Conservation (phyloP, 2,888 invertebrate genomes). For the Leuctra nigra region DNA sequence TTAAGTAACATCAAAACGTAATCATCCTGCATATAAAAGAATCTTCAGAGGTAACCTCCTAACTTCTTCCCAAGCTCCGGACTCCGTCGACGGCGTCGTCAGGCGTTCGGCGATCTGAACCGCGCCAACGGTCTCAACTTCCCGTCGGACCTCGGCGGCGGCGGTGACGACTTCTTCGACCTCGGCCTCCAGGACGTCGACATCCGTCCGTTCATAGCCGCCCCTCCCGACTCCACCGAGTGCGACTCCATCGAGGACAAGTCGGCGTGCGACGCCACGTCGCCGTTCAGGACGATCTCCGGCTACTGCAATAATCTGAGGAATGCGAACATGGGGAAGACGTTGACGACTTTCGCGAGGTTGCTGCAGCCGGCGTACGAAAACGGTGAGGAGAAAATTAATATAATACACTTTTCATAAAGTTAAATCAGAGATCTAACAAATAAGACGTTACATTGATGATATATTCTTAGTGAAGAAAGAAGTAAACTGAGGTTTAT, state of each 20-base stretch:
- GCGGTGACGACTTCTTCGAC: conserved; percentile 58
- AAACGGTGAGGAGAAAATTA: conserved; percentile 65
- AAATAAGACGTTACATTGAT: no score
- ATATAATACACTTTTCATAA: no score
- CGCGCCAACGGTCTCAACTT: conserved; percentile 47
- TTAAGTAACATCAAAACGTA: no score
- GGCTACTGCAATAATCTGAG: conserved; percentile 85
- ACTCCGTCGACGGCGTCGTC: conserved; percentile 56
- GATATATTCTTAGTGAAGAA: no score
- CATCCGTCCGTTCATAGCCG: conserved; percentile 60
- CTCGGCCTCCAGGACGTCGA: conserved; percentile 68
- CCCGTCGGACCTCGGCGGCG: conserved; percentile 35
- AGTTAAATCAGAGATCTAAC: no score
- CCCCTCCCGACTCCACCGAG: conserved; percentile 53
- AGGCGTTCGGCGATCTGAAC: conserved; percentile 59
- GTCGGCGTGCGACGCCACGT: conserved; percentile 61
- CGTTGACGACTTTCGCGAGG: conserved; percentile 77
- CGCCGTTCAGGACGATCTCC: conserved; percentile 55
- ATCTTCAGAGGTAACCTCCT: no score
- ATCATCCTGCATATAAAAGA: no score
- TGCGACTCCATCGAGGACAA: conserved; percentile 65
- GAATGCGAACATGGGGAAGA: conserved; percentile 75
- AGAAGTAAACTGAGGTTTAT: no score
- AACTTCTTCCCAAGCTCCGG: conserved; percentile 11
- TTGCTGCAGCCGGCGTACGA: conserved; percentile 81